Evolutionary conservation across 53 echinoderm and acorn worm genomes (phyloP), one percentile per base, ranked within the genome.

Genomic region (Luidia sarsii): DNA sequence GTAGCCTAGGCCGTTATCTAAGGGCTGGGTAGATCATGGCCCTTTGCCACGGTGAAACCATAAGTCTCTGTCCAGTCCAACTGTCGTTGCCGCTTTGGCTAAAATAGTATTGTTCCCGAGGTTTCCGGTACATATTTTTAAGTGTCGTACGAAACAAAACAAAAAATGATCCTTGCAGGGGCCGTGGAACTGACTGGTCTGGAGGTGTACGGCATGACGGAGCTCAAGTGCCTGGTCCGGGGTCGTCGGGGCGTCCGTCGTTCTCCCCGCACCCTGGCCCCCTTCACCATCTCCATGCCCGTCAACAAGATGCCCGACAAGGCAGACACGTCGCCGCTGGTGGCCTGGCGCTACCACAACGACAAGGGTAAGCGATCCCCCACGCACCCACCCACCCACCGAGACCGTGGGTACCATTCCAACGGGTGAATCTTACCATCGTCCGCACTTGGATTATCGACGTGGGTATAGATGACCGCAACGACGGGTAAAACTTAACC

Each of bases 151-250:
- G n/a, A n/a, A n/a, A n/a, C n/a, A n/a, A n/a, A n/a, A n/a, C n/a
- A n/a, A n/a, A n/a, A n/a, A n/a, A n/a, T n/a, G n/a, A n/a, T n/a
- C n/a, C n/a, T 52, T 72, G 72, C 29, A 77, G 77, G 77, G 30
- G 61, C 35, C 15, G 20, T 77, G 7, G 77, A 77, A 19, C 61
- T 77, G 45, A 61, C 60, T 61, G 77, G 77, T 18, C 18, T 77
- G 29, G 77, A 77, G 61, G 77, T 77, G 3, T 77, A 55, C 34
- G 61, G 77, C 19, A 77, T 77, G 77, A 77, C 77, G 1, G 77
- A 77, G 60, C 30, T 77, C 32, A 77, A 61, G 61, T 59, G 60
- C 33, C 32, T 61, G 2, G 48, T 62, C 1, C 7, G 0, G 16
- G n/a, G n/a, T 33, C 28, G 21, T 11, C 29, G 60, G 24, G 46